A percentile compares a stretch with the other conserved stretches of the same genome.
Conservation (phyloP, 2,888 invertebrate species). For the Hedya salicella region DNA sequence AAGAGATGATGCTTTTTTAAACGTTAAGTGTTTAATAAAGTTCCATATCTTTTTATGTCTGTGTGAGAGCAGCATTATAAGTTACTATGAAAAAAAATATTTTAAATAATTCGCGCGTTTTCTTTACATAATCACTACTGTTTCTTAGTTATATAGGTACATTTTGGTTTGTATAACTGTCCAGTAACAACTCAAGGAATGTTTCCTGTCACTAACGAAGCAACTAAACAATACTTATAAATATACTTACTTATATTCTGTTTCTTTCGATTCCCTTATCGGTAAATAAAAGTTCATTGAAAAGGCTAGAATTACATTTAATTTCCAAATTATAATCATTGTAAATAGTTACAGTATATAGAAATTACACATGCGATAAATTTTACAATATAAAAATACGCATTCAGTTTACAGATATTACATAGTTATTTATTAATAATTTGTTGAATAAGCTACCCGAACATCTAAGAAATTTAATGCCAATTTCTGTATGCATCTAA, state of each 20-base stretch:
- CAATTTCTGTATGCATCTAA: constrained; percentile 28
- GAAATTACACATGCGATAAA: constrained; percentile 75
- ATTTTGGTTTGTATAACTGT: constrained; percentile 44
- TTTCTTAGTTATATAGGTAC: background rate
- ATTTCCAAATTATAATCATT: constrained; percentile 69
- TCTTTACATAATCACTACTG: background rate
- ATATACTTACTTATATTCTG: constrained; percentile 68
- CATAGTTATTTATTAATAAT: constrained; percentile 20
- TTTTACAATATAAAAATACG: constrained; percentile 81
- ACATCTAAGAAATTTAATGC: background rate
- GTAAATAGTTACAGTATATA: constrained; percentile 68
- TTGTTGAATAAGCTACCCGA: constrained; percentile 21
- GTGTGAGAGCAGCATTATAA: no score
- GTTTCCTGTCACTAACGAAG: constrained; percentile 82
- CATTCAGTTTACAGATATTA: constrained; percentile 55
- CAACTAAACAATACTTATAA: constrained; percentile 59
- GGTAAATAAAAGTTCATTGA: constrained; percentile 55
- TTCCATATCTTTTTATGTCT: no score
- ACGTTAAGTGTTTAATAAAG: no score
- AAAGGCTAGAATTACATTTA: constrained; percentile 77
- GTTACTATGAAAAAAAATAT: no score
- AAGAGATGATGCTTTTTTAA: no score
- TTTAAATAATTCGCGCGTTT: no score
- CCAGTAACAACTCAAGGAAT: constrained; percentile 58
- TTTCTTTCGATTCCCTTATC: constrained; percentile 47